Evolutionary conservation across 2,113 vertebrate species (phyloP), one percentile per base, ranked within the genome.

Genomic region (Catharus minimus): DNA sequence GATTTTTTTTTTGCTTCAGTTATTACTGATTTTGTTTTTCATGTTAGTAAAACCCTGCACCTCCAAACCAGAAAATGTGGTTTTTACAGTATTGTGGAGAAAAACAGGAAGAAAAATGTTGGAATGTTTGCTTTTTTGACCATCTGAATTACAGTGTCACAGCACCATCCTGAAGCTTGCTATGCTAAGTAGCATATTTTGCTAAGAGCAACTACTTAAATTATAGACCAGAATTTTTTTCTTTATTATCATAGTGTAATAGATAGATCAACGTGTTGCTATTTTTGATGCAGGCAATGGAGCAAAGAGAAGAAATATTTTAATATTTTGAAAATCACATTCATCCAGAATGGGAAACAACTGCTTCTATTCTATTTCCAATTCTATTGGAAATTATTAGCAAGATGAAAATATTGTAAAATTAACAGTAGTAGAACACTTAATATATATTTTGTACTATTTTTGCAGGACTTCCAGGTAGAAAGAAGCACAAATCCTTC

Each of bases 161-260:
- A 68, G 65, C 61, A 50, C 49, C 80, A 60, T 88, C 89, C 65
- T 61, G 60, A 86, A 91, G 53, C 46, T 86, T 88, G 56, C 56
- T 76, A 73, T 88, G 56, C 64, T 76, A 79, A 82, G 64, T 41
- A 80, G 39, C 15, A 14, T 85, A n/a, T 88, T 87, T 90, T 88
- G 24, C 76, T 81, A 71, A 74, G 22, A 92, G 24, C 32, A 93
- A 77, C 77, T 68, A 80, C 89, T 92, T 92, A 95, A 94, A 91
- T 92, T 87, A 65, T 26, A 92, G 82, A 55, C 58, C 49, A 88
- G 62, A 80, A 91, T 79, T 62, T 89, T 38, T 86, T 95, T 32
- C 38, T 94, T 93, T 95, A 80, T 96, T 92, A 64, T 90, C 28
- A 49, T 89, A 89, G 80, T 10, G 7, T 65, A 91, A 53, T 74